These are phyloP conservation scores for Coracopsis vasa DNA, from an alignment of 2,113 vertebrate genomes.

Conservation along the genomic window DNA sequence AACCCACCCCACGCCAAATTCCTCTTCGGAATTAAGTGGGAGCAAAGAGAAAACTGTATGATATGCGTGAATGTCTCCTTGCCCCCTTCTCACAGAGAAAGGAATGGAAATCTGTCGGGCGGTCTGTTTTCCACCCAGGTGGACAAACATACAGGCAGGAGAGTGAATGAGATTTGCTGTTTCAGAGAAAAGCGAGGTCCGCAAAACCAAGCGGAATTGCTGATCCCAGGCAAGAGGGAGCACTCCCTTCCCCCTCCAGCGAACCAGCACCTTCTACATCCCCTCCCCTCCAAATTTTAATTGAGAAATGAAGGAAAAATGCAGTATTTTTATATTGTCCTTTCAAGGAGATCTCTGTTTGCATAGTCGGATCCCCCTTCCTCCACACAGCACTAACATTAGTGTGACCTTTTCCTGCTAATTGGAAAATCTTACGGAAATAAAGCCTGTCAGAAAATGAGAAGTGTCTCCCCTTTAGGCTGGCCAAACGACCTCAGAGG, in stretches of 20 bases:
- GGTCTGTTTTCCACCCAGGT: neutral
- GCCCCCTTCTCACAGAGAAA: neutral
- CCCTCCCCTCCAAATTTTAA: neutral
- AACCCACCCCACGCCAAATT: neutral
- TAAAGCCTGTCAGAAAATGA: constrained; percentile 92
- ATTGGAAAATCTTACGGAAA: constrained; percentile 98
- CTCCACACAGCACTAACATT: constrained; percentile 80
- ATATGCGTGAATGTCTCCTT: accelerated
- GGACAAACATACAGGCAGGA: neutral
- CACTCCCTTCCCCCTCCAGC: neutral
- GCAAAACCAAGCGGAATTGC: neutral
- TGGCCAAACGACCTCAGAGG: constrained; percentile 87
- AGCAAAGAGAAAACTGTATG: neutral
- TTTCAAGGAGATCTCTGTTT: constrained; percentile 81
- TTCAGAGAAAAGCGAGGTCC: neutral
- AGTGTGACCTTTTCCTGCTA: constrained; percentile 95
- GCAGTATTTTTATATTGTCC: constrained; percentile 65
- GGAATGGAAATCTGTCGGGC: neutral
- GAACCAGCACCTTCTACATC: neutral
- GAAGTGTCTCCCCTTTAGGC: constrained; percentile 84
- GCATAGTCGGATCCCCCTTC: constrained; percentile 76
- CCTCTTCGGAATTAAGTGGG: neutral
- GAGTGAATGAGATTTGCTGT: neutral
- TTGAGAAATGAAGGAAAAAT: constrained; percentile 60
- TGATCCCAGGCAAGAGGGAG: neutral